Conservation (phyloP, 2,797 vertebrate genomes). For the Xenentodon cancila region DNA sequence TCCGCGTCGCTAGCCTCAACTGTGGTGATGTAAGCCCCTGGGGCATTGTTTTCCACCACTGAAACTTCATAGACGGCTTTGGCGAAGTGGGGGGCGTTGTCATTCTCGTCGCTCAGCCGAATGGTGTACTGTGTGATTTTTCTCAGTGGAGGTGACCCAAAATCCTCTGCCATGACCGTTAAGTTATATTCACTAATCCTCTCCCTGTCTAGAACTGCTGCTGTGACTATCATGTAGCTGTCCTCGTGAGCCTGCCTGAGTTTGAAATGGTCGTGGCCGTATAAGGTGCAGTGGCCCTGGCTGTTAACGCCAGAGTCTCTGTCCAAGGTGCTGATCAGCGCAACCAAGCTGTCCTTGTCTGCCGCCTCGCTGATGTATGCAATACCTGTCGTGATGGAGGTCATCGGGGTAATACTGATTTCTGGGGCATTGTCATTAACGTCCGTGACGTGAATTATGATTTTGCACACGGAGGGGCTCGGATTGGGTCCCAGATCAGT, state of each 20-base stretch:
- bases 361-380: slow-evolving; percentile 90
- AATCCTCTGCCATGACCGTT: slow-evolving; percentile 92
- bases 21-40: slow-evolving; percentile 90
- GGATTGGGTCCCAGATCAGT: slow-evolving; percentile 88
- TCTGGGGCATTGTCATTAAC: slow-evolving; percentile 93
- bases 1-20: slow-evolving; percentile 89
- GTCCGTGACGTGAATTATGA: slow-evolving; percentile 90
- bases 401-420: slow-evolving; percentile 90
- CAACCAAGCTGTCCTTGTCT: slow-evolving; percentile 90
- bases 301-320: slow-evolving; percentile 89
- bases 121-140: slow-evolving; percentile 88
- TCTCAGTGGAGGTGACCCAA: slow-evolving; percentile 88
- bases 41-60: slow-evolving; percentile 90
- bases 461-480: slow-evolving; percentile 87
- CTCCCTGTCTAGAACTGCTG: slow-evolving; percentile 85
- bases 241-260: slow-evolving; percentile 91
- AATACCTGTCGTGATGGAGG: slow-evolving; percentile 75
- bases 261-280: slow-evolving; percentile 90
- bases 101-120: slow-evolving; percentile 91
- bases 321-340: slow-evolving; percentile 93
- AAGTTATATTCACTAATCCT: slow-evolving; percentile 91
- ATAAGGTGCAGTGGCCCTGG: slow-evolving; percentile 90
- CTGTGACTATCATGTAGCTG: slow-evolving; percentile 94
- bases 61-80: slow-evolving; percentile 88
- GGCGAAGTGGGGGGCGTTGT: slow-evolving; percentile 89